Conservation (phyloP, 2,113 vertebrate genomes). For the Sphaerodactylus townsendi region DNA sequence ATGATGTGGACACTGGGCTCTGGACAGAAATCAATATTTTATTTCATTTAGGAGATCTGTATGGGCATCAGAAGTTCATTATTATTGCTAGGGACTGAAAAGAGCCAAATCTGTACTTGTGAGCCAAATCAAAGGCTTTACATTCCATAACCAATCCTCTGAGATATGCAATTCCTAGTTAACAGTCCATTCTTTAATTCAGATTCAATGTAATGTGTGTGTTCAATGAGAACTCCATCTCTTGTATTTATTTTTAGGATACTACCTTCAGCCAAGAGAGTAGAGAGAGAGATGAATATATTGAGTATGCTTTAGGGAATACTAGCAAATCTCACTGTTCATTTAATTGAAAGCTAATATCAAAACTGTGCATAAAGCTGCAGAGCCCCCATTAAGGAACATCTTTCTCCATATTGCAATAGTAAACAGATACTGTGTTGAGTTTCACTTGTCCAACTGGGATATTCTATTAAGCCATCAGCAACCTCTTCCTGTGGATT, state of each 20-base stretch:
- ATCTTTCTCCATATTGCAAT: neutral
- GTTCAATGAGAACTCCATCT: neutral
- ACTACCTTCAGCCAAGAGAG: neutral
- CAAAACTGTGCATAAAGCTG: neutral
- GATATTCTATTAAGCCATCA: neutral
- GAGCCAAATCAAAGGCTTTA: conserved; percentile 13
- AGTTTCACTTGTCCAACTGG: neutral
- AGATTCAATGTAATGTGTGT: neutral
- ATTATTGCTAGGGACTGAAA: neutral
- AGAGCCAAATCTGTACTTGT: neutral
- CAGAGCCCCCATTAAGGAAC: neutral
- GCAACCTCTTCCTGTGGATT: neutral
- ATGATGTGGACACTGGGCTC: neutral
- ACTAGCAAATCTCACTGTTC: neutral
- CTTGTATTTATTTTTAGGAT: neutral
- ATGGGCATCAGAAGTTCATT: neutral
- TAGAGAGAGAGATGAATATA: neutral
- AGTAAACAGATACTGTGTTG: neutral
- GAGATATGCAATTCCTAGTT: neutral
- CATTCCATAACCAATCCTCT: neutral
- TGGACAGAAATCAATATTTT: conserved; percentile 7
- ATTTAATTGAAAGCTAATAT: neutral
- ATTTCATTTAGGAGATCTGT: conserved; percentile 11
- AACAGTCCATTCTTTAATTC: neutral
- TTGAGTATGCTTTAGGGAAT: neutral